These are phyloP conservation scores for Kryptopterus vitreolus DNA, from an alignment of 2,797 vertebrate species.

Conservation along the genomic window DNA sequence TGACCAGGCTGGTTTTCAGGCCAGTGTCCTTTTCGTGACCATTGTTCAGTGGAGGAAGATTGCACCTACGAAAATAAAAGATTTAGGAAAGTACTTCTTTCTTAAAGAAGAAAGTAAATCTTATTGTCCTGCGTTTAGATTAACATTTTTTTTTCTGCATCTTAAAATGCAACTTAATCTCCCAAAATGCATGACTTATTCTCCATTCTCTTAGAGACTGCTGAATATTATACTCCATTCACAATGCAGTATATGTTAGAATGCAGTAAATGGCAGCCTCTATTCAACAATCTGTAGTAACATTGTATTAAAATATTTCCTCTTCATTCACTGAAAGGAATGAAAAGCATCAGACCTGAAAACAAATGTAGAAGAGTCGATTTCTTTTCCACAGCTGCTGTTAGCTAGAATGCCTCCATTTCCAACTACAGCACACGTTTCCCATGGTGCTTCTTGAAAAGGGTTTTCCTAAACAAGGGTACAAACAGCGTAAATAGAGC, in stretches of 20 bases:
- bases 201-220: neutral
- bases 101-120: too few relatives aligned
- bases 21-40: constrained; percentile 82
- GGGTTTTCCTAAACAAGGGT: constrained; percentile 62
- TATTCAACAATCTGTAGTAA: neutral
- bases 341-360: constrained; percentile 76
- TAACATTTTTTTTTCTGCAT: too few relatives aligned
- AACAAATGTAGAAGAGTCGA: constrained; percentile 85
- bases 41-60: constrained; percentile 83
- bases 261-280: neutral
- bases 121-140: too few relatives aligned
- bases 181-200: too few relatives aligned
- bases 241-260: neutral
- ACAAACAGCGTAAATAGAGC: neutral
- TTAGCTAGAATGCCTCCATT: constrained; percentile 87
- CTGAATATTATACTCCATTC: neutral
- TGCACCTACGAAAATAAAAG: constrained; percentile 76
- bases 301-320: neutral
- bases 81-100: too few relatives aligned
- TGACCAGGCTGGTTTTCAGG: constrained; percentile 86
- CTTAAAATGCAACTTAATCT: too few relatives aligned
- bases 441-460: constrained; percentile 70
- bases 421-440: constrained; percentile 88
- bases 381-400: constrained; percentile 84
- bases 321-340: neutral